Percentiles rank a stretch among this genome's conserved stretches.
Conservation (phyloP, 2,888 invertebrate species). For the Cephonodes hylas region DNA sequence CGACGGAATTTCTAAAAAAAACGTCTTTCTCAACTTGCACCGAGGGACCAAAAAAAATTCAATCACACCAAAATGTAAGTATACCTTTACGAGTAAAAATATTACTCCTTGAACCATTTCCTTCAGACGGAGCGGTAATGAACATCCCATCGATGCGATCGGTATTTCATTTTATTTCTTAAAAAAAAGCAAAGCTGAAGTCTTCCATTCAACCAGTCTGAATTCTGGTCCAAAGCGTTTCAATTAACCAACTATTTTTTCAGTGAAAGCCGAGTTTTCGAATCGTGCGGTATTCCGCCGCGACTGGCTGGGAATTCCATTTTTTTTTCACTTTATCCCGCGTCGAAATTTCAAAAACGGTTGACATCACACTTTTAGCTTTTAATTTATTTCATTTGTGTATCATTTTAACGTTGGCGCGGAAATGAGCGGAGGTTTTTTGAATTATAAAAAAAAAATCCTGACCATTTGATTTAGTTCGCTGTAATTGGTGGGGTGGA, state of each 20-base stretch:
- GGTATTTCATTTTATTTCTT: slow-evolving; percentile 5
- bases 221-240: slow-evolving; percentile 29
- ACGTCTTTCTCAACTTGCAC: too few species aligned
- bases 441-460: neutral
- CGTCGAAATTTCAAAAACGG: slow-evolving; percentile 7
- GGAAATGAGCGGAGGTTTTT: neutral
- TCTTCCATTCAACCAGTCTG: slow-evolving; percentile 19
- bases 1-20: too few species aligned
- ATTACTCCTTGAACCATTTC: neutral
- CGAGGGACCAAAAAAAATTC: too few species aligned
- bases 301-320: neutral
- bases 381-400: slow-evolving; percentile 5
- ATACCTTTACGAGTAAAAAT: too few species aligned
- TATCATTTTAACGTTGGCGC: neutral
- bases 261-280: slow-evolving; percentile 23
- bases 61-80: too few species aligned
- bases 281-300: slow-evolving; percentile 9
- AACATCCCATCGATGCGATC: neutral
- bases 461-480: neutral
- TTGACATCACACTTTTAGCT: slow-evolving; percentile 6
- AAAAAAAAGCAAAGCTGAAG: slow-evolving; percentile 6
- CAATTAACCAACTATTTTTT: slow-evolving; percentile 31
- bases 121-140: neutral
- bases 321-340: slow-evolving; percentile 2
- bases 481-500: neutral